These are phyloP conservation scores for Muscicapa comitata DNA, from an alignment of 2,797 vertebrate genomes.

Conservation along the genomic window DNA sequence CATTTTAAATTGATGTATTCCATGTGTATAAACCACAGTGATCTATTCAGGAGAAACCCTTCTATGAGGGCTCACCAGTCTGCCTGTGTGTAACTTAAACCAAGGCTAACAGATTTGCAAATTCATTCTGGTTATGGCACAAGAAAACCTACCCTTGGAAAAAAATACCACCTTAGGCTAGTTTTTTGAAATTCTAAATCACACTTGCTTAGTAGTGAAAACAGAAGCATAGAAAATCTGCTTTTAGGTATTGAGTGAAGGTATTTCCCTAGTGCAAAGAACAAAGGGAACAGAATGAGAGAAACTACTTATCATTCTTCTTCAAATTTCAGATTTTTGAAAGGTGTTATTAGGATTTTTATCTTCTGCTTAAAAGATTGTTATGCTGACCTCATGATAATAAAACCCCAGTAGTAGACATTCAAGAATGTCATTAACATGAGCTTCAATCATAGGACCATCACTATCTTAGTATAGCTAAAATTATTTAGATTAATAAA, in stretches of 20 bases:
- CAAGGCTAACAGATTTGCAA: not conserved
- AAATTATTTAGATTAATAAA: not conserved
- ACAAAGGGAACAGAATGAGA: not conserved
- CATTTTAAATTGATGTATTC: not conserved
- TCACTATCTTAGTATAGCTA: not conserved
- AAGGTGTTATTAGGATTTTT: not conserved
- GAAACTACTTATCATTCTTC: not conserved
- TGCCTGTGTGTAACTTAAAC: not conserved
- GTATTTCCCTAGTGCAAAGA: not conserved
- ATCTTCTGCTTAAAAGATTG: not conserved
- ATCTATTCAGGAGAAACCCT: not conserved
- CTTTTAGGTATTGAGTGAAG: not conserved
- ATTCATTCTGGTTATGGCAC: not conserved
- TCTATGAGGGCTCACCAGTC: not conserved
- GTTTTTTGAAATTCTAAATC: not conserved
- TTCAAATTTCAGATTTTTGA: not conserved
- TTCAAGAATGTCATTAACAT: not conserved
- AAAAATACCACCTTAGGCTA: not conserved
- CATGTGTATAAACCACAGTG: not conserved
- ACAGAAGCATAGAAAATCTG: not conserved
- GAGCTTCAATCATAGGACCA: not conserved
- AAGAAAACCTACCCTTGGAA: not conserved
- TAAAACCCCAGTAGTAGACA: not conserved
- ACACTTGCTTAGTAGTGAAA: not conserved
- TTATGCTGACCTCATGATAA: not conserved